Conservation (phyloP, 64 coral and sea anemone species). For the Exaiptasia diaphana region DNA sequence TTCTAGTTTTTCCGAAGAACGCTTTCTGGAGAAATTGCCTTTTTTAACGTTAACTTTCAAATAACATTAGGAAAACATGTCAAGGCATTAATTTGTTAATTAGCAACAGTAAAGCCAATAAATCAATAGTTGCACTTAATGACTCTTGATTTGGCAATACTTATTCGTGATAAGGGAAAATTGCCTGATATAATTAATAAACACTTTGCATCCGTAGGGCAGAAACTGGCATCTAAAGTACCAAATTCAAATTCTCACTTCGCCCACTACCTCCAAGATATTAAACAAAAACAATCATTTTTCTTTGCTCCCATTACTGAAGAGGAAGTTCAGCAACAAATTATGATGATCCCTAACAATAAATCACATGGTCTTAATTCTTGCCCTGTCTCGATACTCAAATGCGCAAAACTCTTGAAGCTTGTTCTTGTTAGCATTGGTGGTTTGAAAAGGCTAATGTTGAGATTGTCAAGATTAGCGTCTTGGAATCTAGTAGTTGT, state of each 20-base stretch:
- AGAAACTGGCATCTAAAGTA: conserved; percentile 9
- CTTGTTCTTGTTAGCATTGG: too few species aligned
- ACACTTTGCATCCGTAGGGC: conserved; percentile 23
- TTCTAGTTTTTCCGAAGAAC: neutral
- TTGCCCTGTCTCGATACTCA: neutral
- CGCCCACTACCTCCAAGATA: neutral
- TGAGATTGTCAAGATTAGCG: too few species aligned
- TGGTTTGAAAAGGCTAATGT: too few species aligned
- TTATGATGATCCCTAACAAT: conserved; percentile 3
- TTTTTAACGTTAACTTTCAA: neutral
- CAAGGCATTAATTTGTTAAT: neutral
- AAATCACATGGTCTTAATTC: conserved; percentile 21
- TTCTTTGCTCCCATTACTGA: conserved; percentile 10
- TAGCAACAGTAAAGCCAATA: neutral
- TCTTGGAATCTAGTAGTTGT: too few species aligned
- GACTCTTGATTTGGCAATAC: too few species aligned
- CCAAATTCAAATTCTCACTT: conserved; percentile 1
- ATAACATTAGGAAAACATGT: neutral
- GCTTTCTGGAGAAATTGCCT: too few species aligned
- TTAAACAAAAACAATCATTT: conserved; percentile 11
- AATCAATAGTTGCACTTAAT: too few species aligned
- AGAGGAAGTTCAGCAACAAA: conserved; percentile 5
- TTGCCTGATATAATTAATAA: conserved; percentile 14
- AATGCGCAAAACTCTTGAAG: too few species aligned
- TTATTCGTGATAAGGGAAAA: neutral